Percentiles rank a stretch among this genome's conserved stretches.
phyloP scores from a whole-genome alignment of 2,888 invertebrate species.

The Meghimatium bilineatum region DNA sequence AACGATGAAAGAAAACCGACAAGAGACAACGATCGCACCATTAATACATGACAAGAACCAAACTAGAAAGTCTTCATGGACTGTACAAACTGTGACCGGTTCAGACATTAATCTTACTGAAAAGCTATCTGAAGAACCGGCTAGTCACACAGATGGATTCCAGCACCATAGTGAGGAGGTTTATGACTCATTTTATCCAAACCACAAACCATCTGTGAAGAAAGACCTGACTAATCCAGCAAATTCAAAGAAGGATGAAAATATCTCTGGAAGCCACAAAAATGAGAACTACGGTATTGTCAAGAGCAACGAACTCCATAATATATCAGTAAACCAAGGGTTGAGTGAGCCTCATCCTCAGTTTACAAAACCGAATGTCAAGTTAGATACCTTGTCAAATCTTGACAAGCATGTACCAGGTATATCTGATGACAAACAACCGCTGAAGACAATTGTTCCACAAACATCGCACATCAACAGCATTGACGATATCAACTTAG shows the following conservation, averaged over 20 bases:
- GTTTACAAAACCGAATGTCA: slow-evolving; percentile 49
- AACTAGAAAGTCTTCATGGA: background rate
- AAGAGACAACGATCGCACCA: background rate
- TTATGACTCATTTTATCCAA: slow-evolving; percentile 36
- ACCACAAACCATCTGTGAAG: slow-evolving; percentile 53
- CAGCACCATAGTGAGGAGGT: slow-evolving; percentile 41
- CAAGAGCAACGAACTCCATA: background rate
- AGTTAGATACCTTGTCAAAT: slow-evolving; percentile 57
- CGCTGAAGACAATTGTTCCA: background rate
- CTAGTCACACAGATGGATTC: slow-evolving; percentile 13
- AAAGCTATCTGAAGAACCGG: slow-evolving; percentile 36
- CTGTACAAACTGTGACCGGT: background rate
- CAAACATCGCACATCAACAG: slow-evolving; percentile 47
- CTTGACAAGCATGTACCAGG: slow-evolving; percentile 63
- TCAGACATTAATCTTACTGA: background rate
- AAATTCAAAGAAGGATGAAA: background rate
- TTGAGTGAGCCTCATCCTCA: slow-evolving; percentile 19
- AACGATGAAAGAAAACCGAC: background rate
- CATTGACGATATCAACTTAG: slow-evolving; percentile 20
- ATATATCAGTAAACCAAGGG: slow-evolving; percentile 22
- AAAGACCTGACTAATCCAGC: slow-evolving; percentile 51
- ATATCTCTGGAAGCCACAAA: background rate
- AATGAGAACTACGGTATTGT: background rate
- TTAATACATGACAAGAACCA: background rate
- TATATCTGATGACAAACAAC: background rate